Percentiles rank a stretch among this genome's conserved stretches.
These are phyloP conservation scores for Chitala chitala DNA, from an alignment of 2,113 vertebrate species.

Conservation along the genomic window DNA sequence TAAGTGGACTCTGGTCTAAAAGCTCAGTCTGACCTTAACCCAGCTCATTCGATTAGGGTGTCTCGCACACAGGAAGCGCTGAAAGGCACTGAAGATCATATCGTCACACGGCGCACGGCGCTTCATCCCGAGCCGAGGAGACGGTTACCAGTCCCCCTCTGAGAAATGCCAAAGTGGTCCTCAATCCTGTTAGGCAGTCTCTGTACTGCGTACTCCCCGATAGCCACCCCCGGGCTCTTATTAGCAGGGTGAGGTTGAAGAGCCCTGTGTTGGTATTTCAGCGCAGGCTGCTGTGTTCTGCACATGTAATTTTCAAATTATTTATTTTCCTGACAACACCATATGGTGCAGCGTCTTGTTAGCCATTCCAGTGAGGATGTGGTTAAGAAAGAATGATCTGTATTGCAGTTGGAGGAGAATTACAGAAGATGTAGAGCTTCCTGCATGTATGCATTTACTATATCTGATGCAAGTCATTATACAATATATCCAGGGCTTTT, in stretches of 20 bases:
- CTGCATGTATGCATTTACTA: not conserved
- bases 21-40: constrained; percentile 49
- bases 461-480: too few species aligned
- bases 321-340: constrained; percentile 65
- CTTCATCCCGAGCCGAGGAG: constrained; percentile 44
- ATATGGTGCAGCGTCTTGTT: constrained; percentile 59
- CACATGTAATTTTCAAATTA: constrained; percentile 59
- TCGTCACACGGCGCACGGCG: constrained; percentile 46
- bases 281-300: constrained; percentile 46
- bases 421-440: constrained; percentile 14
- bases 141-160: constrained; percentile 59
- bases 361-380: constrained; percentile 50
- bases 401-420: constrained; percentile 35
- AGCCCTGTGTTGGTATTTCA: constrained; percentile 62
- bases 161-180: constrained; percentile 63
- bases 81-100: constrained; percentile 68
- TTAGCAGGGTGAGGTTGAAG: constrained; percentile 56
- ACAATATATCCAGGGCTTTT: too few species aligned
- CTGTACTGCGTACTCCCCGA: constrained; percentile 28
- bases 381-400: constrained; percentile 43
- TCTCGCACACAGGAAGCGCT: constrained; percentile 68
- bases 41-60: constrained; percentile 65
- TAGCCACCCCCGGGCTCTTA: constrained; percentile 48
- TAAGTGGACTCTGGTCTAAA: constrained; percentile 52
- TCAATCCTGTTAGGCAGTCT: constrained; percentile 57